Evolutionary conservation across 2,888 invertebrate species (phyloP).

Genomic region (Ischnus inquisitorius): DNA sequence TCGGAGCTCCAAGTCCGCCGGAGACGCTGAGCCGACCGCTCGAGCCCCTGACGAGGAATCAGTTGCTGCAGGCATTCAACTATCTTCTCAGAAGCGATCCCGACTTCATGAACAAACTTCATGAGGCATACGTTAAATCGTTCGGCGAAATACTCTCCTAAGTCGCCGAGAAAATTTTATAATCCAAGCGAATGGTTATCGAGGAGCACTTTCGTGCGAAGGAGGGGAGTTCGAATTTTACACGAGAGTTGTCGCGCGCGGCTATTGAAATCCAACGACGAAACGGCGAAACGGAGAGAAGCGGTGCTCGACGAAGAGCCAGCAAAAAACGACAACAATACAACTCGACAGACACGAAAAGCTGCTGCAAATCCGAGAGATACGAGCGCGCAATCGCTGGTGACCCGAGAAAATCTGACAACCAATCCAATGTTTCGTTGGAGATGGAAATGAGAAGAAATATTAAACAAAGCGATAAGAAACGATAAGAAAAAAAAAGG

Average conservation of each 20-base stretch:
- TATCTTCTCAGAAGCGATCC: conserved; percentile 95
- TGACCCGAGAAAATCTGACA: conserved; percentile 48
- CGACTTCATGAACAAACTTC: conserved; percentile 95
- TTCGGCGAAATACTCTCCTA: conserved; percentile 89
- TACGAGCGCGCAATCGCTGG: conserved; percentile 45
- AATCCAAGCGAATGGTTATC: conserved; percentile 35
- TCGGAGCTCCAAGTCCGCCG: conserved; percentile 86
- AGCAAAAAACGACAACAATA: conserved; percentile 34
- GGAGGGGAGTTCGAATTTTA: conserved; percentile 28
- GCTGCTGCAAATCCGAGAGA: conserved; percentile 44
- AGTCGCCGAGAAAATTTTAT: conserved; percentile 51
- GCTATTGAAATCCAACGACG: conserved; percentile 21
- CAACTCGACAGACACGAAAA: not conserved
- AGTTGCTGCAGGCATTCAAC: conserved; percentile 95
- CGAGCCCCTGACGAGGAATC: conserved; percentile 94
- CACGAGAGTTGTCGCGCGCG: conserved; percentile 33
- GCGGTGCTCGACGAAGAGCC: conserved; percentile 23
- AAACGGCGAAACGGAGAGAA: not conserved
- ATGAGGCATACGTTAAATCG: conserved; percentile 96
- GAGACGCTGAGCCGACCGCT: conserved; percentile 83
- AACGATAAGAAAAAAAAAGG: conserved; percentile 11
- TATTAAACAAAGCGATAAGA: conserved; percentile 4
- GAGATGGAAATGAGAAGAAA: conserved; percentile 30
- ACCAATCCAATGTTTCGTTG: conserved; percentile 52
- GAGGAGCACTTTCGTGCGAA: not conserved